Percentiles rank a stretch among this genome's conserved stretches.
These are phyloP conservation scores for Cryptus armator DNA, from an alignment of 2,888 invertebrate species.

Conservation along the genomic window DNA sequence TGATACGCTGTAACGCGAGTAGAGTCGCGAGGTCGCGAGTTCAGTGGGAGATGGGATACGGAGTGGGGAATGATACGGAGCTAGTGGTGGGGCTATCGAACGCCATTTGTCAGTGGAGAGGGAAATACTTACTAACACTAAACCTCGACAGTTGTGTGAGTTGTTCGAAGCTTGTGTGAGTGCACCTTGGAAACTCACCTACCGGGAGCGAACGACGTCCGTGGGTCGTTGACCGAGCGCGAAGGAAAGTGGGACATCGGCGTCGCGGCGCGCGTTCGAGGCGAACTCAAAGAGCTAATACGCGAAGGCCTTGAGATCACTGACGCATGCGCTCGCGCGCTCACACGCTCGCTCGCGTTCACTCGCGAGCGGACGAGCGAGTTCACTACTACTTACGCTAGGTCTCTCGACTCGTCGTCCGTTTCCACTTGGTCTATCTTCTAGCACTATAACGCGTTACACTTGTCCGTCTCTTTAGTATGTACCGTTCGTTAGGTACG, in stretches of 20 bases:
- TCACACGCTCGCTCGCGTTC: conserved; percentile 68
- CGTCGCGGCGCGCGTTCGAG: conserved; percentile 72
- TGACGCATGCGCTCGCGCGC: conserved; percentile 80
- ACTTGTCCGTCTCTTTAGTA: conserved; percentile 65
- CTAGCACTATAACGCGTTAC: conserved; percentile 29
- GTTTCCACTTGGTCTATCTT: conserved; percentile 22
- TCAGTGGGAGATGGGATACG: conserved; percentile 2
- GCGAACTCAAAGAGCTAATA: conserved; percentile 82
- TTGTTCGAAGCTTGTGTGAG: conserved; percentile 55
- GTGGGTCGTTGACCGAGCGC: conserved; percentile 84
- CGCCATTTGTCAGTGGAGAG: conserved; percentile 25
- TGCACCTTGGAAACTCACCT: conserved; percentile 83
- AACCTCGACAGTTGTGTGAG: conserved; percentile 45
- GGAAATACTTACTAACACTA: conserved; percentile 21
- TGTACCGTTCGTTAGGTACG: conserved; percentile 68
- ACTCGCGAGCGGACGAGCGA: conserved; percentile 58
- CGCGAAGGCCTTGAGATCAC: conserved; percentile 84
- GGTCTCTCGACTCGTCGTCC: conserved; percentile 61
- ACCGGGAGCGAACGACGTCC: conserved; percentile 73
- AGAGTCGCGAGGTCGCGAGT: conserved; percentile 23
- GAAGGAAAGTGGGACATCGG: conserved; percentile 84
- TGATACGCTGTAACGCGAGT: conserved; percentile 59
- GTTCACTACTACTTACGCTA: conserved; percentile 55
- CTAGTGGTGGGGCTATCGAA: conserved; percentile 32
- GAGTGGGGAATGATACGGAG: conserved; percentile 42